A percentile compares a stretch with the other conserved stretches of the same genome.
Evolutionary conservation across 2,888 invertebrate species (phyloP).

Genomic region (Antheraea assamensis): DNA sequence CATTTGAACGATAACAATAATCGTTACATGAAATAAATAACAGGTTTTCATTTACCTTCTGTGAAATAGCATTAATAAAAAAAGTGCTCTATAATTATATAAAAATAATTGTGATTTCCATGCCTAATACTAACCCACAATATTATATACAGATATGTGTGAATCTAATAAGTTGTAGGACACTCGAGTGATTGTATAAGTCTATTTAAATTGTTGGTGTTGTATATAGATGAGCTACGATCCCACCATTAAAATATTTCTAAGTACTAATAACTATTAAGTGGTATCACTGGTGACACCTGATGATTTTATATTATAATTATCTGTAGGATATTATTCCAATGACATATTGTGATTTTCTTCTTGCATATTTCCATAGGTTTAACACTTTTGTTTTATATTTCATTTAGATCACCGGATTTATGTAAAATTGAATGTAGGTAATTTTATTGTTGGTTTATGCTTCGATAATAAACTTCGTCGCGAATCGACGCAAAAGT

Average conservation of each 20-base stretch:
- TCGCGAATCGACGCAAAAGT: slow-evolving; percentile 41
- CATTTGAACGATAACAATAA: too few relatives aligned
- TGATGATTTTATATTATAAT: slow-evolving; percentile 53
- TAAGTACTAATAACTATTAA: slow-evolving; percentile 78
- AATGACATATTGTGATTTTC: slow-evolving; percentile 75
- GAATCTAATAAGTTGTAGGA: slow-evolving; percentile 52
- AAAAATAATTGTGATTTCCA: too few relatives aligned
- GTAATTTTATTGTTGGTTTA: slow-evolving; percentile 56
- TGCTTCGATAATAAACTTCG: slow-evolving; percentile 52
- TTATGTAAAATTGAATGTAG: slow-evolving; percentile 54
- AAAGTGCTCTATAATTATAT: too few relatives aligned
- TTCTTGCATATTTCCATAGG: slow-evolving; percentile 72
- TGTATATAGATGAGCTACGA: slow-evolving; percentile 80
- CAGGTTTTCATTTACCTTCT: too few relatives aligned
- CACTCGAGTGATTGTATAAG: slow-evolving; percentile 79
- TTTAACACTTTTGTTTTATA: slow-evolving; percentile 64
- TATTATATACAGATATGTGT: slow-evolving; percentile 33
- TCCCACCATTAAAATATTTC: slow-evolving; percentile 81
- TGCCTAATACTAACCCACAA: slow-evolving; percentile 10
- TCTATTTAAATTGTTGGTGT: slow-evolving; percentile 77
- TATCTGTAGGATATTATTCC: slow-evolving; percentile 71
- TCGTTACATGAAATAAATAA: too few relatives aligned
- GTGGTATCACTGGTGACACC: slow-evolving; percentile 72
- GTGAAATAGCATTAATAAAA: too few relatives aligned
- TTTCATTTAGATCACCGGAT: slow-evolving; percentile 55